A percentile compares a stretch with the other conserved stretches of the same genome.
Evolutionary conservation across 2,113 vertebrate species (phyloP).

Genomic region (Nipponia nippon): DNA sequence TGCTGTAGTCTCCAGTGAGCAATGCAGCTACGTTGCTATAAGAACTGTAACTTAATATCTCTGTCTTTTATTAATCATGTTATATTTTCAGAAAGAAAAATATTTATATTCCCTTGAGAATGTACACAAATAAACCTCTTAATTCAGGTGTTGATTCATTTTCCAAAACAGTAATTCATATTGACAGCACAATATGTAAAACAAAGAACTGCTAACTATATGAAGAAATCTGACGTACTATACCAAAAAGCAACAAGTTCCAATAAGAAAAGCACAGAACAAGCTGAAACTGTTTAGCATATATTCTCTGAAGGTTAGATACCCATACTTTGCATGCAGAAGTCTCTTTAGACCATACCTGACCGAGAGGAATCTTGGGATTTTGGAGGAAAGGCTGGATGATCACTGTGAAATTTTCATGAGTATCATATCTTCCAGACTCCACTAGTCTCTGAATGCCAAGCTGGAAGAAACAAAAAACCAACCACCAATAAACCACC

Average conservation of each 20-base stretch:
- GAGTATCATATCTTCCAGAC: constrained; percentile 82
- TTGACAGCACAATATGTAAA: background rate
- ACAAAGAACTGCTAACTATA: background rate
- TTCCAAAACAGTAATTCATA: background rate
- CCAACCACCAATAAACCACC: background rate
- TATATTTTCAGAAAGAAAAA: background rate
- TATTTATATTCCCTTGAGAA: background rate
- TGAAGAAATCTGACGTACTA: background rate
- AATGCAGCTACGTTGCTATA: background rate
- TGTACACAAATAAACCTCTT: background rate
- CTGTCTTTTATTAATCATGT: background rate
- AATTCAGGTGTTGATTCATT: background rate
- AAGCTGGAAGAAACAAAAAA: constrained; percentile 62
- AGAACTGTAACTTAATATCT: background rate
- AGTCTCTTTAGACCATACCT: constrained; percentile 64
- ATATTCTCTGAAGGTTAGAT: background rate
- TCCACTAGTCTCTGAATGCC: constrained; percentile 75
- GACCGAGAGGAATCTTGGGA: constrained; percentile 53
- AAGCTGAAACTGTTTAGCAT: background rate
- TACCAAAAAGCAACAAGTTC: background rate
- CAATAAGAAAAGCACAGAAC: background rate
- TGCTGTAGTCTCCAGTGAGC: background rate
- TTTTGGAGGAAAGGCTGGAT: constrained; percentile 82
- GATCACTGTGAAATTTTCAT: constrained; percentile 84
- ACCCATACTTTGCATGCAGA: background rate